Conservation (phyloP, 2,113 vertebrate species). For the Manacus vitellinus region DNA sequence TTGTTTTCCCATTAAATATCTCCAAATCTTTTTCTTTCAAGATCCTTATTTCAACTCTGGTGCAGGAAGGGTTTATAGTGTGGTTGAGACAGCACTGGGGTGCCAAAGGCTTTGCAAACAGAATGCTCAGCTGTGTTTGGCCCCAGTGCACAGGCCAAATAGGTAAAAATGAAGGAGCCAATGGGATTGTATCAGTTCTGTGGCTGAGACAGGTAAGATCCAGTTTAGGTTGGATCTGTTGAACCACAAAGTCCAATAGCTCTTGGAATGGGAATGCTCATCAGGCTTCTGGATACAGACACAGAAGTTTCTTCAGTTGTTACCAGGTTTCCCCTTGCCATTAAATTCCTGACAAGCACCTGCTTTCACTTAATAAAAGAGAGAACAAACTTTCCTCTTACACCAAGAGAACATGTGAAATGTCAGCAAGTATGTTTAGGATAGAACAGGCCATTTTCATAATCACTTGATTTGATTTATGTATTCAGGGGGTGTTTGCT, state of each 20-base stretch:
- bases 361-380: not conserved
- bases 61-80: not conserved
- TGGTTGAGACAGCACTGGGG: not conserved
- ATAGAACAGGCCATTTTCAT: not conserved
- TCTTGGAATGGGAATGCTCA: not conserved
- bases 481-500: not conserved
- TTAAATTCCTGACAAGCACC: not conserved
- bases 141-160: not conserved
- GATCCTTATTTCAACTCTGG: not conserved
- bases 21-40: not conserved
- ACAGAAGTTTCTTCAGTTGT: not conserved
- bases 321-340: not conserved
- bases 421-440: conserved; percentile 1
- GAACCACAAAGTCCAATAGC: not conserved
- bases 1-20: not conserved
- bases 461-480: not conserved
- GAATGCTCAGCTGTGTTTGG: not conserved
- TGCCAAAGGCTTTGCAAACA: not conserved
- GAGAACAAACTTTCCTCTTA: not conserved
- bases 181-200: not conserved
- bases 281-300: not conserved
- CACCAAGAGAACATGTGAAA: not conserved
- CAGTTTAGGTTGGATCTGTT: not conserved
- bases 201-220: not conserved
- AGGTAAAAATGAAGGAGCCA: not conserved